phyloP scores from a whole-genome alignment of 2,113 vertebrate genomes.

The Pitta sordida region DNA sequence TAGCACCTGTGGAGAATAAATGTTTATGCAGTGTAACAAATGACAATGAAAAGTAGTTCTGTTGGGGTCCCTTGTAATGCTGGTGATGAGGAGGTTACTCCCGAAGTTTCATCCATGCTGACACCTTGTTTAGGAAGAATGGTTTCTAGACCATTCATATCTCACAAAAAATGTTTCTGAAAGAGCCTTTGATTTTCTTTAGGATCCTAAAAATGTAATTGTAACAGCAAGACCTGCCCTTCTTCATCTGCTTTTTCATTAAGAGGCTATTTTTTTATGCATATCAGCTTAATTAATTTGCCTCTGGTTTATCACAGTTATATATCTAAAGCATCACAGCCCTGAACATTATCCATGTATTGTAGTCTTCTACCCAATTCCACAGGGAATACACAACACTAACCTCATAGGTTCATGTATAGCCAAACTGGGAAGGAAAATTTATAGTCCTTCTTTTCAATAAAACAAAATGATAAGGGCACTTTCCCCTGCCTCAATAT shows the following conservation, averaged over 20 bases:
- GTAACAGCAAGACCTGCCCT: neutral
- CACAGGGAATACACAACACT: neutral
- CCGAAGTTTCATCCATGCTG: neutral
- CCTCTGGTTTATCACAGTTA: neutral
- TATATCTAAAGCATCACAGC: neutral
- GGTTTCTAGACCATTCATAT: neutral
- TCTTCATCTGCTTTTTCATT: neutral
- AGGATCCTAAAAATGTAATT: neutral
- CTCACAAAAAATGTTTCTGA: neutral
- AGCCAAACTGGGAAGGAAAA: neutral
- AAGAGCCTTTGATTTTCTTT: neutral
- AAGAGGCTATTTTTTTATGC: neutral
- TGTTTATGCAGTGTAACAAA: neutral
- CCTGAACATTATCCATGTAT: neutral
- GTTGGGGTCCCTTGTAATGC: neutral
- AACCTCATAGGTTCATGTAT: neutral
- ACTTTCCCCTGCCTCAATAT: neutral
- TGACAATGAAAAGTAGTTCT: neutral
- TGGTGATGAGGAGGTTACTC: neutral
- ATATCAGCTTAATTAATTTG: neutral
- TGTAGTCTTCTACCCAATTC: neutral
- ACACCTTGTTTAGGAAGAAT: neutral
- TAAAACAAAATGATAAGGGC: neutral
- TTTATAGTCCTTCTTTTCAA: neutral
- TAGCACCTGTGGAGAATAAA: neutral